Evolutionary conservation across 2,113 vertebrate genomes (phyloP), one percentile per base, ranked within the genome.

Genomic region (Gallinago jamesoni): DNA sequence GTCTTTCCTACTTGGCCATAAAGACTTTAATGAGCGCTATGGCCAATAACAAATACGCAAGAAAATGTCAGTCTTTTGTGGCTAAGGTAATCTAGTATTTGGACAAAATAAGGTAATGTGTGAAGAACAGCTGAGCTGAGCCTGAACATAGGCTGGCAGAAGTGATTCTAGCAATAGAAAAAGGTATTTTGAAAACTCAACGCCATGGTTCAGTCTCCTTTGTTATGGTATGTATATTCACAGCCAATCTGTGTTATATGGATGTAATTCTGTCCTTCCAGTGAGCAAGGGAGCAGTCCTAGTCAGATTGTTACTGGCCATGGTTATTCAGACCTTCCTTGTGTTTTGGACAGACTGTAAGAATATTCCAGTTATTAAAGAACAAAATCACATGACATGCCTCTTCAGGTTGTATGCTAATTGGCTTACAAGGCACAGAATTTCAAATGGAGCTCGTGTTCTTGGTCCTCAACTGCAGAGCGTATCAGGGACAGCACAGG

Each of bases 401-500:
- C 17, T 76, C 15, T 67, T 72, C 53, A 39, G 33, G 25, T 15
- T 57, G 9, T 20, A 1, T 33, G 30, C 22, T 53, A 45, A 30
- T 28, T 57, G 39, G 35, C 31, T 39, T 60, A 13, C 7, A n/a
- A 67, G 37, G 28, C 62, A 33, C 11, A 41, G 57, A 90, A 60
- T 64, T 91, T 52, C 39, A 52, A 52, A 31, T 17, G 15, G 23
- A 47, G 23, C 25, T 68, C 1, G 0, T 18, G 20, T 37, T 64
- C 39, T 55, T 87, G 27, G 25, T 64, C 20, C 7, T 74, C 37
- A 63, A 2, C 53, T 72, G 23, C 35, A 57, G 35, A 31, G 6
- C 0, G 0, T 55, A 43, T 25, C 48, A 72, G n/a, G 25, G 35
- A 52, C 22, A 19, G 48, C 4, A 33, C 14, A n/a, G 22, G 5